These are phyloP conservation scores for Xestia ashworthii DNA, from an alignment of 2,888 invertebrate genomes.

Conservation along the genomic window DNA sequence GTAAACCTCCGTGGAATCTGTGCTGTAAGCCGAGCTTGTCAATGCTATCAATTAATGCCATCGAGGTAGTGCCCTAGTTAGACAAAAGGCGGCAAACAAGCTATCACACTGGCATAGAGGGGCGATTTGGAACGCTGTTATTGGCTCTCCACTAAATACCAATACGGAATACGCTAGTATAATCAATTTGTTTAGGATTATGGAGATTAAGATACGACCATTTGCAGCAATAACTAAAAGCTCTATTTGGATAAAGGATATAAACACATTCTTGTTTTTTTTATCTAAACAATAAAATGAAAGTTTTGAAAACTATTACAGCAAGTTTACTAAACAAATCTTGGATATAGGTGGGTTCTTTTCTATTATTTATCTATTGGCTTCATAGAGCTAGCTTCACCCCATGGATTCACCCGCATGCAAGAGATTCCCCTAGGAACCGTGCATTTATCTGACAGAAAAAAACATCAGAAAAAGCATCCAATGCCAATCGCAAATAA, in stretches of 20 bases:
- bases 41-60: constrained; percentile 86
- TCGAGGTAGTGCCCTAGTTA: constrained; percentile 83
- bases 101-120: constrained; percentile 74
- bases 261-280: constrained; percentile 14
- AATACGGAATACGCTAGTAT: constrained; percentile 63
- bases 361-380: neutral
- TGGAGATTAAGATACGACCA: constrained; percentile 37
- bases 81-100: constrained; percentile 81
- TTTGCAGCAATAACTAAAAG: constrained; percentile 42
- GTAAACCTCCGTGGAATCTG: constrained; percentile 71
- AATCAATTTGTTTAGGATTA: constrained; percentile 54
- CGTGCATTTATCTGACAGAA: neutral
- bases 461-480: too few relatives aligned
- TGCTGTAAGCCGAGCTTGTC: constrained; percentile 76
- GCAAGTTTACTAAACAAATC: neutral
- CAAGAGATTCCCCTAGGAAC: neutral
- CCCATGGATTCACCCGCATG: neutral
- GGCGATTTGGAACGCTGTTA: constrained; percentile 72
- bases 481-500: neutral
- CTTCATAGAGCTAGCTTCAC: neutral
- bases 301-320: constrained; percentile 6
- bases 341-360: constrained; percentile 4
- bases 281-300: neutral
- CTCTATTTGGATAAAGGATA: constrained; percentile 22
- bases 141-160: constrained; percentile 71